Evolutionary conservation across 2,113 vertebrate species (phyloP), one percentile per base, ranked within the genome.

Genomic region (Amblyornis subalaris): DNA sequence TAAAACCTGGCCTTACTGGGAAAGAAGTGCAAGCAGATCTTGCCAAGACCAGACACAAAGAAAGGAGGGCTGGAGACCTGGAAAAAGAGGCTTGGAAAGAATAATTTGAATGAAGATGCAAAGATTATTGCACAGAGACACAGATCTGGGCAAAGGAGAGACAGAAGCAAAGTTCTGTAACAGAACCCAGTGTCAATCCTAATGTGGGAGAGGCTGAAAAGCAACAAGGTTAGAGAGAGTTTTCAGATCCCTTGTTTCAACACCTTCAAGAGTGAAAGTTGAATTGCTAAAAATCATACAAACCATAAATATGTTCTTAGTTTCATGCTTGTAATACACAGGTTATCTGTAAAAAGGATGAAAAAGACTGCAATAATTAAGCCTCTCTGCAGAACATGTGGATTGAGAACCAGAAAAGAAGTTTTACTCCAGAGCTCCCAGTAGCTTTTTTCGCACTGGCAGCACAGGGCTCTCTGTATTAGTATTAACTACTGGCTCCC

Each of bases 1-100:
- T 88, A 28, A 93, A 96, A 91, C 79, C 89, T 95, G 93, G 88
- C 53, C 67, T 96, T 51, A 9, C 1, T 88, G 87, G 82, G 90
- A 72, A 67, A 86, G 67, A 91, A 85, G 57, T 15, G 47, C 57
- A 70, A 50, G 28, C 78, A 74, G 42, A 70, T 69, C 65, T 36
- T 91, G 95, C 91, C 95, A 97, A 95, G 82, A 87, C 2, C 58
- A 94, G 71, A 2, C 50, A 86, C 71, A 92, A 72, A 94, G 91
- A 71, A 91, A 91, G n/a, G 31, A 87, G 64, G 42, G 29, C 51
- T 66, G 74, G 89, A n/a, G 64, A 90, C 33, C 72, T 94, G 87
- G 71, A 76, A 89, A 88, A 76, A 82, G 42, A 73, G 67, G 47
- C 55, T 91, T 82, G 79, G 93, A 85, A 70, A 66, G 61, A 85